Evolutionary conservation across 2,888 invertebrate species (phyloP), one percentile per base, ranked within the genome.

Genomic region (Hyalella azteca): DNA sequence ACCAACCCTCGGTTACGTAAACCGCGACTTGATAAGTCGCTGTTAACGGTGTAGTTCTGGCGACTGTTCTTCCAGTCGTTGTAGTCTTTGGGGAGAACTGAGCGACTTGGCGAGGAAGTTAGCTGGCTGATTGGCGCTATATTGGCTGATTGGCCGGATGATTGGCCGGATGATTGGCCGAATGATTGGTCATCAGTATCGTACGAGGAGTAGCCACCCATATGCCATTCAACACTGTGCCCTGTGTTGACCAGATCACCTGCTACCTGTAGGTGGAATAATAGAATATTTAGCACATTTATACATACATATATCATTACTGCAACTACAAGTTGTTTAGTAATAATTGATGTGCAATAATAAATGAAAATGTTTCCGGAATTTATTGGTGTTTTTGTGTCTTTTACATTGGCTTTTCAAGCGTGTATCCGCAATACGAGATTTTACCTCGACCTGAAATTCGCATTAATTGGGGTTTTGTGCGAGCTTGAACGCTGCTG

Each of bases 181-280:
- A 48, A 11, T 26, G 49, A 36, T 45, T 32, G 3, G 49, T 77
- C 22, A 19, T 22, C 66, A 78, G 26, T n/a, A 48, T 2, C 19
- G 40, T 22, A 22, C n/a, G n/a, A 26, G 77, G 13, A 15, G 77
- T n/a, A 22, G 22, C n/a, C 40, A 9, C 60, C 60, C 22, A 78
- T 78, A 15, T 80, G 77, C 82, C 82, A 82, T 73, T 82, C 94
- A 85, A 97, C 93, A 86, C 96, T 95, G 89, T 97, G 97, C 0
- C 97, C 98, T 76, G 96, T 96, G 89, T 97, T 98, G 87, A 93
- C 92, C 86, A 98, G 93, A 81, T 93, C 90, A 36, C 97, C 97
- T 87, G 93, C 94, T 89, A 97, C 93, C 96, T 96, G 45, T 36
- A 59, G 22, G 36, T 15, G 4, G 3, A 13, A 26, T 54, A n/a